Conservation (phyloP, 2,797 vertebrate genomes). For the Dipus sagitta region DNA sequence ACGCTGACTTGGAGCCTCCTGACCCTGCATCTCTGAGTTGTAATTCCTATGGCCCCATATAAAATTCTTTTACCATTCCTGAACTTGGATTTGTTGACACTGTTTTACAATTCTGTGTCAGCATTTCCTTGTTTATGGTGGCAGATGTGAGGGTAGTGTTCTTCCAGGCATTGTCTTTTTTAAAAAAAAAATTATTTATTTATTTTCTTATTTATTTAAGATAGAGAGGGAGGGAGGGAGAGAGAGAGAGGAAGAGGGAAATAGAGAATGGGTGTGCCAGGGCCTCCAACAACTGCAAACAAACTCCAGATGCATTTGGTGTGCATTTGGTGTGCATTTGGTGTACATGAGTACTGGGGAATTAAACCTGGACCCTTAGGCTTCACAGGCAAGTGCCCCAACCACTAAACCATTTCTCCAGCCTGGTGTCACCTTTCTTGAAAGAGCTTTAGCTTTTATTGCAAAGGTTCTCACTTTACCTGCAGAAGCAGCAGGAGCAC, state of each 20-base stretch:
- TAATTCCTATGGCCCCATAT: background rate
- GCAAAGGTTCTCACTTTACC: background rate
- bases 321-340: too few species aligned
- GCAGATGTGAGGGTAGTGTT: background rate
- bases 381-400: too few species aligned
- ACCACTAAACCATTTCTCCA: too few species aligned
- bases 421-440: background rate
- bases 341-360: too few species aligned
- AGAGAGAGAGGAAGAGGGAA: too few species aligned
- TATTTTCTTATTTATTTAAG: too few species aligned
- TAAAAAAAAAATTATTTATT: too few species aligned
- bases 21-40: background rate
- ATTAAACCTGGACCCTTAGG: too few species aligned
- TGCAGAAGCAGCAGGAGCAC: background rate
- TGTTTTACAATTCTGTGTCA: constrained; percentile 4
- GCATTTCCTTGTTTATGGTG: background rate
- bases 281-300: too few species aligned
- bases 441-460: background rate
- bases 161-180: background rate
- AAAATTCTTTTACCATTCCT: background rate
- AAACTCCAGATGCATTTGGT: too few species aligned
- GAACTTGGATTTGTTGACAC: background rate
- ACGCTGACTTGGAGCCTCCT: background rate
- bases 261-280: too few species aligned
- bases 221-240: too few species aligned